These are phyloP conservation scores for Malurus leucopterus DNA, from an alignment of 2,797 vertebrate species.

Conservation along the genomic window DNA sequence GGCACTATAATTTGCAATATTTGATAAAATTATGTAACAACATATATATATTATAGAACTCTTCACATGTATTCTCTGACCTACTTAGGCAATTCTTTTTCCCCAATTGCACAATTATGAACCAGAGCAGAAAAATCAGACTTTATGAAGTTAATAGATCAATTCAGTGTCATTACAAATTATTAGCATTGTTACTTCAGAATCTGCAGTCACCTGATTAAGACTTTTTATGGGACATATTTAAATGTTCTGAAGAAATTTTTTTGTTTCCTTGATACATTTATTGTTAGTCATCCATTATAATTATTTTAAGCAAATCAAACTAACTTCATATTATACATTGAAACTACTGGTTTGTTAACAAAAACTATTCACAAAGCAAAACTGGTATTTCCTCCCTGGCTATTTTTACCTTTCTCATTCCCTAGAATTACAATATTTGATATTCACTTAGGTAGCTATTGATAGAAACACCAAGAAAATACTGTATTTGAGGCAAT, in stretches of 20 bases:
- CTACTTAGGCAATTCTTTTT: slow-evolving; percentile 21
- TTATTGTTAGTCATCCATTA: not conserved
- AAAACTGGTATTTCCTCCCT: not conserved
- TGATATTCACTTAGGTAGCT: not conserved
- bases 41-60: not conserved
- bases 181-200: not conserved
- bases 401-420: not conserved
- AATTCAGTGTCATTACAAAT: slow-evolving; percentile 1
- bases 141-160: slow-evolving; percentile 50
- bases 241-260: not conserved
- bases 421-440: not conserved
- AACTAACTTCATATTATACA: not conserved
- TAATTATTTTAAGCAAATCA: not conserved
- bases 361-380: not conserved
- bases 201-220: not conserved
- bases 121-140: slow-evolving; percentile 42
- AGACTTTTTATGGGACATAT: not conserved
- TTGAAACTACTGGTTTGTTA: not conserved
- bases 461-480: not conserved
- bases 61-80: slow-evolving; percentile 33
- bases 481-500: not conserved
- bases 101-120: slow-evolving; percentile 38
- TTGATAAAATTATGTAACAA: not conserved
- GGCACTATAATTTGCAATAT: not conserved
- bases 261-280: not conserved